Percentiles rank a stretch among this genome's conserved stretches.
Evolutionary conservation across 1,140 invertebrate genomes (phyloP).

Genomic region (silkworm (Bombyx mori)): ASM3026992v2 NC_085107.1:20275501-20276000

Average conservation of each 20-base stretch:
- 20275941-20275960: constrained; percentile 18
- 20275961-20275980: constrained; percentile 17
- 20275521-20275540: constrained; percentile 13
- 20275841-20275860: constrained; percentile 2
- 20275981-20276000: constrained; percentile 13
- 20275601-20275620: constrained; percentile 10
- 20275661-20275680: constrained; percentile 5
- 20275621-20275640: constrained; percentile 7
- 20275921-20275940: constrained; percentile 4
- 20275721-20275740: background rate
- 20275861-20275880: constrained; percentile 1
- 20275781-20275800: constrained; percentile 1
- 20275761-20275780: constrained; percentile 1
- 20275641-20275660: constrained; percentile 9
- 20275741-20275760: constrained; percentile 7
- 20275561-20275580: constrained; percentile 10
- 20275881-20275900: constrained; percentile 3
- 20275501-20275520: constrained; percentile 4
- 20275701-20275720: constrained; percentile 5
- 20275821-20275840: background rate
- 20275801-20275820: background rate
- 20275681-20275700: constrained; percentile 4
- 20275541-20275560: constrained; percentile 12
- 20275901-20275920: constrained; percentile 22
- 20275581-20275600: constrained; percentile 12